Base-by-base conservation (phyloP, 2,113 vertebrate genomes). In the Ursus arctos region DNA sequence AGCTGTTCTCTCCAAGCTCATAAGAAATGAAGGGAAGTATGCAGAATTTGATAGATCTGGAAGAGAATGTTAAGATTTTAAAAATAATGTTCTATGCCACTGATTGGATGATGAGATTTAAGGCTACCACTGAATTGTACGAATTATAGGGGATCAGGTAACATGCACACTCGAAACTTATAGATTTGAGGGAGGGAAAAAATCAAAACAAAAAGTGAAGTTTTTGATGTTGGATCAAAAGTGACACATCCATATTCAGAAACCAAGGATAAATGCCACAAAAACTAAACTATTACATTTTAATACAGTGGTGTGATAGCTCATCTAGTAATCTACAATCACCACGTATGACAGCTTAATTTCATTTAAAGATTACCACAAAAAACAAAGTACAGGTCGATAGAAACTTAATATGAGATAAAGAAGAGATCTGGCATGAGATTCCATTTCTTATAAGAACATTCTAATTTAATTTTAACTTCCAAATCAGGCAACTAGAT, bases 11-110 rank as follows among this genome's bases (percentile, higher is more conserved):
- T 88, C 93, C 93, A 91, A 96, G 80, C 95, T 97, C 98, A 98
- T 95, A 98, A 98, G 96, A 98, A 98, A 98, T 97, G 97, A 98
- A 98, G 92, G 86, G 94, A 98, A 97, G 93, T 97, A 97, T 90
- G 80, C 77, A 97, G 97, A 94, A 97, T 87, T 79, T 98, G 84
- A 98, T 95, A 97, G 92, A 98, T 98, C 94, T 98, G 97, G 96
- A 98, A 98, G 43, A 96, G 80, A 98, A 98, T 90, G 95, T 74
- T 97, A 79, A 81, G 63, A 81, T 97, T 98, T 97, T 97, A 95
- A 98, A 99, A 98, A 94, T 65, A 97, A 80, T 88, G 98, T 97
- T 95, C 94, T 88, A 92, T 97, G 97, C 85, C 72, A 84, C 93
- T 98, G 79, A 89, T 95, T 97, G 94, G 77, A 96, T 97, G 96